Conservation (phyloP, 2,797 vertebrate genomes). For the Sebastes baramenuke region DNA sequence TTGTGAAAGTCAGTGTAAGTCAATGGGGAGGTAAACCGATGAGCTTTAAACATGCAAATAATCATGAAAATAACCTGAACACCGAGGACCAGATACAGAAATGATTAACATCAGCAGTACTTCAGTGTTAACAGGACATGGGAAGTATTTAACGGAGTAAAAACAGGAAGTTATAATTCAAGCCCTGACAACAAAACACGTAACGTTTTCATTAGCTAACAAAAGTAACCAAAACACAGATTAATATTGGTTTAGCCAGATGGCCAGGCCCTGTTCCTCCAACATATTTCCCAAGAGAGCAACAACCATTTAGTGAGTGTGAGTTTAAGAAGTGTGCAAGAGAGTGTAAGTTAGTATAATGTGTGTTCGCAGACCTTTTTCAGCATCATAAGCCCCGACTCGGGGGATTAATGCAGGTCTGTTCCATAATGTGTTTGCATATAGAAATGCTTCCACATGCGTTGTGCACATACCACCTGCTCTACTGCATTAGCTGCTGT, state of each 20-base stretch:
- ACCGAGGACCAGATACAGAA: background rate
- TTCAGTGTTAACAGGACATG: slow-evolving; percentile 30
- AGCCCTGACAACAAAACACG: slow-evolving; percentile 34
- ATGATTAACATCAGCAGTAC: slow-evolving; percentile 7
- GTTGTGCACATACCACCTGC: slow-evolving; percentile 41
- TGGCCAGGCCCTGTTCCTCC: slow-evolving; percentile 11
- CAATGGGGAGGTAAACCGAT: background rate
- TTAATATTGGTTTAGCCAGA: slow-evolving; percentile 39
- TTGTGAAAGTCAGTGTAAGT: background rate
- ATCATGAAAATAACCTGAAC: background rate
- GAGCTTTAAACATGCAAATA: background rate
- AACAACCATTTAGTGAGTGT: slow-evolving; percentile 34
- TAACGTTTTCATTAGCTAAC: slow-evolving; percentile 45
- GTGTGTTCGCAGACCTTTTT: slow-evolving; percentile 26
- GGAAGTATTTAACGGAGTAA: slow-evolving; percentile 37
- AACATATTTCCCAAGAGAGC: slow-evolving; percentile 55
- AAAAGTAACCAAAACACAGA: slow-evolving; percentile 45
- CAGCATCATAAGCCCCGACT: slow-evolving; percentile 12
- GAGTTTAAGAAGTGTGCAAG: background rate
- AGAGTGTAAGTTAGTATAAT: slow-evolving; percentile 5
- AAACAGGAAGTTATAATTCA: slow-evolving; percentile 52
- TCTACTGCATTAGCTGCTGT: slow-evolving; percentile 21
- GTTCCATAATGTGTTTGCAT: slow-evolving; percentile 13
- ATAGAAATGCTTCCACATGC: slow-evolving; percentile 63
- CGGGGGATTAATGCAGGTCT: slow-evolving; percentile 23